Conservation (phyloP, 2,113 vertebrate species). For the Nematolebias whitei region DNA sequence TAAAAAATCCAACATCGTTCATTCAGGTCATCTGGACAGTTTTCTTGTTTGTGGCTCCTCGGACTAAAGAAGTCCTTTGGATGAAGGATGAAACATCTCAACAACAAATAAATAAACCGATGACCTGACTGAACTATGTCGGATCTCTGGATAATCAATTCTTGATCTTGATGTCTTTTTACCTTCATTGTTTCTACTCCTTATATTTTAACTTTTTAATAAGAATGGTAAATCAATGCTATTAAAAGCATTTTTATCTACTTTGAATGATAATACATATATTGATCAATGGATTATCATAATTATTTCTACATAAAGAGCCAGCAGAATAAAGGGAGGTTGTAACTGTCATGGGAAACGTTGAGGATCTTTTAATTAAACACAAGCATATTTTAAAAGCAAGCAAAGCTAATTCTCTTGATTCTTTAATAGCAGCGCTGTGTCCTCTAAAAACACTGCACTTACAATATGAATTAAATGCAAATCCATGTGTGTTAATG, state of each 20-base stretch:
- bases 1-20: too few relatives aligned
- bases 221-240: too few relatives aligned
- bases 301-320: slow-evolving; percentile 1
- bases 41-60: too few relatives aligned
- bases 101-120: too few relatives aligned
- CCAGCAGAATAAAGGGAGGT: background rate
- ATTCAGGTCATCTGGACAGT: too few relatives aligned
- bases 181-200: too few relatives aligned
- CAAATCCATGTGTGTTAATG: slow-evolving; percentile 26
- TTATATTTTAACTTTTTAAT: too few relatives aligned
- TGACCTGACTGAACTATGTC: too few relatives aligned
- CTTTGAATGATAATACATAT: background rate
- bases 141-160: too few relatives aligned
- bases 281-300: background rate
- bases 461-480: slow-evolving; percentile 10
- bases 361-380: slow-evolving; percentile 33
- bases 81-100: too few relatives aligned
- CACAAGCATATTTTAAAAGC: slow-evolving; percentile 11
- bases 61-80: too few relatives aligned
- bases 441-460: slow-evolving; percentile 6
- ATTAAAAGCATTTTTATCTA: too few relatives aligned
- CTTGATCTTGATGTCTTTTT: background rate
- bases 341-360: slow-evolving; percentile 16
- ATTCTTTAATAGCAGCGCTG: slow-evolving; percentile 25
- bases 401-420: slow-evolving; percentile 27